Base-by-base conservation (phyloP, 2,113 vertebrate species). In the Xiphias gladius region DNA sequence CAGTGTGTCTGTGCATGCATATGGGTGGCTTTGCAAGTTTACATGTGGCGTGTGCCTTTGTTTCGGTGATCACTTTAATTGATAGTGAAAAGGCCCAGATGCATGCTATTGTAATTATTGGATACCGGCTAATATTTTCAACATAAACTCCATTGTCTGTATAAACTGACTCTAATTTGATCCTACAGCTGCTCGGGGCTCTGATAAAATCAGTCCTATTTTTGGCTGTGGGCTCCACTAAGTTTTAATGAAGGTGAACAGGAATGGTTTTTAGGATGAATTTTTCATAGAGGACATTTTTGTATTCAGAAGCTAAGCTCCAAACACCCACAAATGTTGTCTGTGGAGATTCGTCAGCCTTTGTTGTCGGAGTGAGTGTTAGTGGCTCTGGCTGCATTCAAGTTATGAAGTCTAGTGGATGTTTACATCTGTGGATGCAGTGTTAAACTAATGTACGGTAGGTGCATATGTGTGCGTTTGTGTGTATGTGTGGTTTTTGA, bases 1-100 rank as follows among this genome's bases (percentile, higher is more conserved):
- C 84, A 73, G 75, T 65, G 58, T 86, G 82, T 41, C 32, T 76
- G 66, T 61, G 69, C 37, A n/a, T 79, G 79, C 82, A 72, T 79
- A 73, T 74, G 69, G 89, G 78, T 75, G 17, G 41, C 73, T 79
- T 19, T 84, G 75, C 57, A 84, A 91, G 90, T 88, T 89, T 89
- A 79, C 79, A 61, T 78, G 85, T 28, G 22, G 85, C 41, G 63
- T 37, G 75, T 6, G 81, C 63, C 74, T 92, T 91, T 93, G 91
- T 93, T 91, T 76, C 32, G 57, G 88, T 58, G 89, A 90, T 93
- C 90, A 91, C 82, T 91, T 93, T 91, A 91, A 93, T 92, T 92
- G 90, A 92, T 86, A 73, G 20, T 92, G 90, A 93, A 93, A 87
- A 91, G 92, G 78, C 91, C 61, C 86, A 91, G 92, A 91, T 91